These are phyloP conservation scores for Scatophagus argus DNA, from an alignment of 2,113 vertebrate genomes.

Conservation along the genomic window DNA sequence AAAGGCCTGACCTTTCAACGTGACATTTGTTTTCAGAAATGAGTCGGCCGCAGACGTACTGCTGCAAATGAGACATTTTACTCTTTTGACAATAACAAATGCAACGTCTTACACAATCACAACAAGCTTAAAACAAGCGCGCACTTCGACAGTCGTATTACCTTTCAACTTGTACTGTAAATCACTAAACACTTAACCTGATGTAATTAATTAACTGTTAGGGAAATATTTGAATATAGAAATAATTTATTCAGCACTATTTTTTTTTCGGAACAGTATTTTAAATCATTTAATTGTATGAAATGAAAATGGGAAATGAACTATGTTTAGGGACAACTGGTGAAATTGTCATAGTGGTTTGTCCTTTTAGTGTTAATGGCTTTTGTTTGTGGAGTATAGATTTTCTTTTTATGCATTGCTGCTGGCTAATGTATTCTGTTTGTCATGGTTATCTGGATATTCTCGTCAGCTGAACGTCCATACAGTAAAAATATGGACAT, in stretches of 20 bases:
- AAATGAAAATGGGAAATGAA: constrained; percentile 15
- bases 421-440: constrained; percentile 56
- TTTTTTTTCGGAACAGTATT: constrained; percentile 61
- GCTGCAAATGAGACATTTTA: constrained; percentile 64
- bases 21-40: constrained; percentile 72
- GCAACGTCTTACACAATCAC: constrained; percentile 49
- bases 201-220: constrained; percentile 41
- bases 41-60: constrained; percentile 44
- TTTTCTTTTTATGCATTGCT: constrained; percentile 53
- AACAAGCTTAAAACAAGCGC: constrained; percentile 51
- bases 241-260: constrained; percentile 68
- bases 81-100: constrained; percentile 40
- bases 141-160: constrained; percentile 47
- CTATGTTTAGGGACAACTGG: constrained; percentile 24
- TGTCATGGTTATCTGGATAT: constrained; percentile 30
- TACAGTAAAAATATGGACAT: constrained; percentile 12
- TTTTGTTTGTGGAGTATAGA: constrained; percentile 51
- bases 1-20: constrained; percentile 70
- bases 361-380: constrained; percentile 45
- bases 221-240: constrained; percentile 46
- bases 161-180: constrained; percentile 50
- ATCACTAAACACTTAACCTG: constrained; percentile 41
- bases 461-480: constrained; percentile 24
- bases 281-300: constrained; percentile 54
- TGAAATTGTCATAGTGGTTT: constrained; percentile 23